Conservation (phyloP, 37 sponge, comb jelly and placozoan species). For the Cladorhizidae sp. region DNA sequence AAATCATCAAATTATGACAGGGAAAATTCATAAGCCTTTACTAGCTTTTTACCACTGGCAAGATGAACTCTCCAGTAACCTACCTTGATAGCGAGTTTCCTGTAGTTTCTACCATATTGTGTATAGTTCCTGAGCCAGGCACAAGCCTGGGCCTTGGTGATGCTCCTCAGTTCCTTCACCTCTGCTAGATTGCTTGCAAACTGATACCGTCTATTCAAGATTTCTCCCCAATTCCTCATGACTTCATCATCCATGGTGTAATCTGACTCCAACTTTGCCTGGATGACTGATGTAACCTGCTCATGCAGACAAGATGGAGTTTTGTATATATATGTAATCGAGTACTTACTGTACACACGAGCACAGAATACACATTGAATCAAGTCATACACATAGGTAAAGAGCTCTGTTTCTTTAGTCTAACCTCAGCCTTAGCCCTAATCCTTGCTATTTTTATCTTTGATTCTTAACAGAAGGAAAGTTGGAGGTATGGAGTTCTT, state of each 20-base stretch:
- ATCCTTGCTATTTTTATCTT: too few relatives aligned
- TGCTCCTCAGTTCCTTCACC: constrained; percentile 23
- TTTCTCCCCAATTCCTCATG: constrained; percentile 62
- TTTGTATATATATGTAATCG: too few relatives aligned
- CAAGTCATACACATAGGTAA: too few relatives aligned
- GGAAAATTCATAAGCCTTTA: too few relatives aligned
- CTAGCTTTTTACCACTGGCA: too few relatives aligned
- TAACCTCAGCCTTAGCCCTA: too few relatives aligned
- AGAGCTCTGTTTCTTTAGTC: too few relatives aligned
- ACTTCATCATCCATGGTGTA: constrained; percentile 69
- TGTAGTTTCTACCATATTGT: constrained; percentile 15
- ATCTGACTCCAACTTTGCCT: constrained; percentile 59
- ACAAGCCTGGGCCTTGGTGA: constrained; percentile 24
- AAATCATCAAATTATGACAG: too few relatives aligned
- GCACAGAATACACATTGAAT: too few relatives aligned
- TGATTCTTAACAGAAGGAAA: too few relatives aligned
- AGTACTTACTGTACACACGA: too few relatives aligned
- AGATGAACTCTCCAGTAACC: not conserved
- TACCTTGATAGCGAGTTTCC: constrained; percentile 48
- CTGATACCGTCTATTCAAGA: constrained; percentile 20
- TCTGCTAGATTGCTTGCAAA: constrained; percentile 56
- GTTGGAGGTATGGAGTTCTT: too few relatives aligned
- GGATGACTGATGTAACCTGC: constrained; percentile 62
- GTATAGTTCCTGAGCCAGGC: constrained; percentile 27
- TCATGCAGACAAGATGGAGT: not conserved